phyloP scores from a whole-genome alignment of 92 coral and sea anemone species.

The Zoanthus sociatus region DNA sequence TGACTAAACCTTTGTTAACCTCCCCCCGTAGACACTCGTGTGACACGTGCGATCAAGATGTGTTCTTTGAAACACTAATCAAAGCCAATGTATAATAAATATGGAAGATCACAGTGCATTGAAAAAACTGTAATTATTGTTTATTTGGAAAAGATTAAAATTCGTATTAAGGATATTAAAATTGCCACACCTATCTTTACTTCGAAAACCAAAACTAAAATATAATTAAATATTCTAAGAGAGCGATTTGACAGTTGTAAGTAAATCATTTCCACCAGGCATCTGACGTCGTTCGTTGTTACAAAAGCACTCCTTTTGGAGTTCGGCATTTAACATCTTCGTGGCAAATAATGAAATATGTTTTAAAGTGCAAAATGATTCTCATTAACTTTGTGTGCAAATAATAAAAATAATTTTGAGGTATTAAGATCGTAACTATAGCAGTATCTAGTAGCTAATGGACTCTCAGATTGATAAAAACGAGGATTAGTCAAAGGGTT shows the following conservation, averaged over 20 bases:
- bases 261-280: background rate
- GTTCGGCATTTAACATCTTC: background rate
- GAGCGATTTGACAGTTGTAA: background rate
- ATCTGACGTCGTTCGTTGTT: background rate
- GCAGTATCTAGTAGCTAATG: conserved; percentile 67
- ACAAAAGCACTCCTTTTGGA: background rate
- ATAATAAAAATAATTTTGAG: conserved; percentile 72
- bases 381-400: conserved; percentile 13
- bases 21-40: conserved; percentile 8
- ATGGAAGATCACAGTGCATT: background rate
- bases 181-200: too few relatives aligned
- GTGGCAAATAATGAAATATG: conserved; percentile 20
- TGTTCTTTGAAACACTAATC: conserved; percentile 16
- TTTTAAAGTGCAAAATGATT: conserved; percentile 14
- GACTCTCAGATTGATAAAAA: conserved; percentile 48
- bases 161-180: background rate
- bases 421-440: conserved; percentile 69
- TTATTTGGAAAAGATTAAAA: background rate
- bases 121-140: background rate
- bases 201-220: background rate
- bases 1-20: conserved; percentile 34
- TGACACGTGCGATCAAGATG: conserved; percentile 22
- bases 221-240: background rate
- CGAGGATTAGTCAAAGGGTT: conserved; percentile 31
- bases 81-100: conserved; percentile 9